Evolutionary conservation across 2,113 vertebrate genomes (phyloP).

Genomic region (Dicentrarchus labrax): DNA sequence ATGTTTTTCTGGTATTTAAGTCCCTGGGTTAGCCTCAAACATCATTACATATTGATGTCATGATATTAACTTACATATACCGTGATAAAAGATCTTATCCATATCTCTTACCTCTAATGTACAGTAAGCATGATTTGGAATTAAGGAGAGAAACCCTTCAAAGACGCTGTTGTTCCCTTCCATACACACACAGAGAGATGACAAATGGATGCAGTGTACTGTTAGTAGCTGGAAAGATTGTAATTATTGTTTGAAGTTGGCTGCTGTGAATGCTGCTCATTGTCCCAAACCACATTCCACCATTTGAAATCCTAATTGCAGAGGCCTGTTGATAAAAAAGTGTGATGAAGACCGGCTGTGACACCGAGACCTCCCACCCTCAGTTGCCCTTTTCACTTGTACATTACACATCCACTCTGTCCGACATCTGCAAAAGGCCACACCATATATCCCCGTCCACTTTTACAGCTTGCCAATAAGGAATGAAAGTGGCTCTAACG

Average conservation of each 20-base stretch:
- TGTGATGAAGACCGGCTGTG: neutral
- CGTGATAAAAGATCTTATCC: no score
- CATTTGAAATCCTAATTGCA: neutral
- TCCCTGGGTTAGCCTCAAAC: no score
- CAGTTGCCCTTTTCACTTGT: slow-evolving; percentile 57
- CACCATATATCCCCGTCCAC: slow-evolving; percentile 68
- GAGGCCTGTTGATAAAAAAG: neutral
- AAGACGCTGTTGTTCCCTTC: neutral
- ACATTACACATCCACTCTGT: slow-evolving; percentile 39
- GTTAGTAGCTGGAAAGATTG: neutral
- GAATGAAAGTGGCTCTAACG: slow-evolving; percentile 66
- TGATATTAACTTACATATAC: no score
- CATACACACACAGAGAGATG: neutral
- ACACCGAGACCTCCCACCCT: slow-evolving; percentile 13
- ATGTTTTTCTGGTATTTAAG: no score
- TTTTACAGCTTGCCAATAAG: slow-evolving; percentile 74
- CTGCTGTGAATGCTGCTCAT: neutral
- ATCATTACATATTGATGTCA: no score
- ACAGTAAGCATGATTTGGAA: no score
- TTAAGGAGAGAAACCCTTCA: no score
- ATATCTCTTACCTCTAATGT: no score
- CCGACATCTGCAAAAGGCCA: slow-evolving; percentile 64
- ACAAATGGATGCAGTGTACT: neutral
- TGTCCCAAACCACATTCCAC: neutral
- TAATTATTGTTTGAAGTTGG: neutral